These are phyloP conservation scores for Diachasmimorpha longicaudata DNA, from an alignment of 1,140 invertebrate genomes.

Conservation along the genomic window DNA sequence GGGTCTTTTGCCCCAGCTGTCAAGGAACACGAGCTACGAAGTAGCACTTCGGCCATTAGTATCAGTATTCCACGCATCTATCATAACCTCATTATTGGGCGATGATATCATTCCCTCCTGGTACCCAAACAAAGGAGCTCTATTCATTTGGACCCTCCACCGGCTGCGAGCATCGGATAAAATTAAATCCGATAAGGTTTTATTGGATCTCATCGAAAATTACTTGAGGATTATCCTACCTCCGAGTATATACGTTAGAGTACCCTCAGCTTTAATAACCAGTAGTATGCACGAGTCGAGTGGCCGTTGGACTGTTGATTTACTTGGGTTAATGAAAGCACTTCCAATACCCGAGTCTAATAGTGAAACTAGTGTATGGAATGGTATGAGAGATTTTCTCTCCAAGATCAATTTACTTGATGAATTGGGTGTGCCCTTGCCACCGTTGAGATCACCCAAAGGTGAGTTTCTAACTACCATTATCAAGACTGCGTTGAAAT, in stretches of 20 bases:
- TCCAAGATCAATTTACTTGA: slow-evolving; percentile 9
- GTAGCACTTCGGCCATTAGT: slow-evolving; percentile 5
- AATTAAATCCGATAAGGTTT: background rate
- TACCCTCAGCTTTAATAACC: background rate
- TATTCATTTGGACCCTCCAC: slow-evolving; percentile 14
- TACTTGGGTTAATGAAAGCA: slow-evolving; percentile 23
- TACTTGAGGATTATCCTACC: slow-evolving; percentile 18
- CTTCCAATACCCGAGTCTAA: background rate
- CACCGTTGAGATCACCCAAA: slow-evolving; percentile 8
- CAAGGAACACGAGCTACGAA: background rate
- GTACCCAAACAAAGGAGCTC: slow-evolving; percentile 17
- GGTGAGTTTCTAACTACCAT: too few relatives aligned
- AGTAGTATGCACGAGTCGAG: background rate
- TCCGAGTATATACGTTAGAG: background rate
- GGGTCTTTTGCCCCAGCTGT: slow-evolving; percentile 9
- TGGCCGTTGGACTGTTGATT: slow-evolving; percentile 26
- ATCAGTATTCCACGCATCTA: background rate
- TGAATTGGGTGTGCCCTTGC: slow-evolving; percentile 11
- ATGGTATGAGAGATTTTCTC: slow-evolving; percentile 19
- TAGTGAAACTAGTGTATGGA: background rate
- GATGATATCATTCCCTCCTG: background rate
- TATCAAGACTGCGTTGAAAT: too few relatives aligned
- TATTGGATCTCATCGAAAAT: slow-evolving; percentile 8
- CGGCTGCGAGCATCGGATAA: background rate
- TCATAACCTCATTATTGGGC: background rate